Evolutionary conservation across 2,797 vertebrate genomes (phyloP).

Genomic region (Masticophis lateralis): DNA sequence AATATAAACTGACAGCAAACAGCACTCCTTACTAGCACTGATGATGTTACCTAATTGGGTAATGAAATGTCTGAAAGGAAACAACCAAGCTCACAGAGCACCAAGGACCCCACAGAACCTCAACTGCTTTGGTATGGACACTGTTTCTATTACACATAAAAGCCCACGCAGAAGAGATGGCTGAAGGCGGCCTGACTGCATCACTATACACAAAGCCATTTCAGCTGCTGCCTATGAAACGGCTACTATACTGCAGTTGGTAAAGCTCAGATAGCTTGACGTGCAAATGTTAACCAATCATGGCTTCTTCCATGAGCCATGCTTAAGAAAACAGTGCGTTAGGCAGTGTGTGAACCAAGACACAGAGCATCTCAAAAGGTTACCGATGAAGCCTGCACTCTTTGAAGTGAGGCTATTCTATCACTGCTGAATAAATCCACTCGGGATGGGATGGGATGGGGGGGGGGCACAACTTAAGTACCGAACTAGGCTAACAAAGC

Average conservation of each 20-base stretch:
- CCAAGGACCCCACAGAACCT: not conserved
- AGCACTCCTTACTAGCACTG: not conserved
- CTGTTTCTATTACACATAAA: not conserved
- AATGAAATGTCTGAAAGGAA: not conserved
- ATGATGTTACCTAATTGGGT: not conserved
- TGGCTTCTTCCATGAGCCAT: not conserved
- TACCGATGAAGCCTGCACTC: not conserved
- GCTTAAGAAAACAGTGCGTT: not conserved
- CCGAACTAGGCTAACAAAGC: not conserved
- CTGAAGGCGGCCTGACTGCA: not conserved
- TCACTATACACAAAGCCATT: not conserved
- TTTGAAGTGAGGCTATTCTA: not conserved
- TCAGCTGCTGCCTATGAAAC: not conserved
- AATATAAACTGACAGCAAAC: not conserved
- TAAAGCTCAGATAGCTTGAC: not conserved
- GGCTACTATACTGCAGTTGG: not conserved
- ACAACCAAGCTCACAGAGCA: not conserved
- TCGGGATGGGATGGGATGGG: not conserved
- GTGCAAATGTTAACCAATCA: not conserved
- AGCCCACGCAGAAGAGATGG: not conserved
- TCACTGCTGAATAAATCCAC: not conserved
- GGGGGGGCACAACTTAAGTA: not conserved
- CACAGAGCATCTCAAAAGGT: not conserved
- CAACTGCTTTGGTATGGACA: not conserved
- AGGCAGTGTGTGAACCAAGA: not conserved